phyloP scores from a whole-genome alignment of 2,888 invertebrate genomes.

The Petrophora chlorosata region DNA sequence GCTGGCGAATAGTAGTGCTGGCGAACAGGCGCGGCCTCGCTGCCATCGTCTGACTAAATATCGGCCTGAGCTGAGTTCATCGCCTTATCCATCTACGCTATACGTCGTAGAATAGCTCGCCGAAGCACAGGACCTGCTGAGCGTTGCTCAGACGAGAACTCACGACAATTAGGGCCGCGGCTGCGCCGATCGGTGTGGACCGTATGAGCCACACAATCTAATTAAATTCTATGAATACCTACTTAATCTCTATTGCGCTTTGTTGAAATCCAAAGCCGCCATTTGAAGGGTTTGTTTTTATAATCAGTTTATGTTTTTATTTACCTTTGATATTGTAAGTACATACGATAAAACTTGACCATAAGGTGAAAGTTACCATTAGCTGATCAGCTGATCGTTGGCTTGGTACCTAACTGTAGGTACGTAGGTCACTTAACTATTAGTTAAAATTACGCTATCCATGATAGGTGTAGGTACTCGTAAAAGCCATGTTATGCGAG shows the following conservation, averaged over 20 bases:
- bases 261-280: constrained; percentile 31
- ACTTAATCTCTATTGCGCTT: constrained; percentile 37
- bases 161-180: constrained; percentile 66
- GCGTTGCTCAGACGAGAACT: constrained; percentile 49
- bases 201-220: constrained; percentile 51
- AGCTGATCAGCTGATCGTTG: background rate
- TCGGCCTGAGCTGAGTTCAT: constrained; percentile 64
- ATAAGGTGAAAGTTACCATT: too few relatives aligned
- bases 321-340: constrained; percentile 8
- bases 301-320: constrained; percentile 23
- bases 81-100: constrained; percentile 59
- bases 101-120: constrained; percentile 48
- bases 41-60: constrained; percentile 53
- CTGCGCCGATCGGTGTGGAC: constrained; percentile 57
- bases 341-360: too few relatives aligned
- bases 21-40: constrained; percentile 45
- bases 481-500: constrained; percentile 30
- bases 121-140: constrained; percentile 47
- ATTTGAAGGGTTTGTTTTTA: too few relatives aligned
- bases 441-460: constrained; percentile 5
- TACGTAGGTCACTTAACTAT: too few relatives aligned
- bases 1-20: constrained; percentile 34
- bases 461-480: background rate
- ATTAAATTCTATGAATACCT: constrained; percentile 50
- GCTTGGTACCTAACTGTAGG: too few relatives aligned